Percentiles rank a stretch among this genome's conserved stretches.
Evolutionary conservation across 1,140 invertebrate genomes (phyloP).

Genomic region (Atta texana): DNA sequence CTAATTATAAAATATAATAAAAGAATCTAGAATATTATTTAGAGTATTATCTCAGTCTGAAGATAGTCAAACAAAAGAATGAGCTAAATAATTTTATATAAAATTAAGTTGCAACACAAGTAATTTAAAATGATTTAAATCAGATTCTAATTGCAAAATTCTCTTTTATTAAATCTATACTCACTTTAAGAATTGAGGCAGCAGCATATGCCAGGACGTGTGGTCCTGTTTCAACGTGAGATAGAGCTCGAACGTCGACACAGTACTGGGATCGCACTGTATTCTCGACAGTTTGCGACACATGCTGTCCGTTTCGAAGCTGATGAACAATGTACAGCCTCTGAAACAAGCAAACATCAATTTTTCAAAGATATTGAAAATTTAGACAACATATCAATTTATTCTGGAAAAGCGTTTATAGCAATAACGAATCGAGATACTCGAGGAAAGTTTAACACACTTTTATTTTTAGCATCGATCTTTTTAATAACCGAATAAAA

Average conservation of each 20-base stretch:
- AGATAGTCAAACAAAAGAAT: not conserved
- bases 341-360: slow-evolving; percentile 80
- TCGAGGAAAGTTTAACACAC: not conserved
- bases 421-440: not conserved
- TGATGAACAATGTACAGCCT: slow-evolving; percentile 92
- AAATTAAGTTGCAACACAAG: not conserved
- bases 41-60: not conserved
- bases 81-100: not conserved
- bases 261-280: slow-evolving; percentile 93
- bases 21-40: not conserved
- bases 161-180: slow-evolving; percentile 79
- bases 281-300: slow-evolving; percentile 89
- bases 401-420: not conserved
- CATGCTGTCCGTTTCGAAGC: slow-evolving; percentile 89
- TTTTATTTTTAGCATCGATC: not conserved
- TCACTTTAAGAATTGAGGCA: slow-evolving; percentile 95
- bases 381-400: not conserved
- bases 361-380: slow-evolving; percentile 9
- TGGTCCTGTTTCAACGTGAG: slow-evolving; percentile 93
- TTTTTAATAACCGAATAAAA: not conserved
- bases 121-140: slow-evolving; percentile 32
- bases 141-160: not conserved
- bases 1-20: not conserved
- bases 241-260: slow-evolving; percentile 94
- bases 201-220: slow-evolving; percentile 92